phyloP scores from a whole-genome alignment of 37 sponge, comb jelly and placozoan species.

The Axinella damicornis region DNA sequence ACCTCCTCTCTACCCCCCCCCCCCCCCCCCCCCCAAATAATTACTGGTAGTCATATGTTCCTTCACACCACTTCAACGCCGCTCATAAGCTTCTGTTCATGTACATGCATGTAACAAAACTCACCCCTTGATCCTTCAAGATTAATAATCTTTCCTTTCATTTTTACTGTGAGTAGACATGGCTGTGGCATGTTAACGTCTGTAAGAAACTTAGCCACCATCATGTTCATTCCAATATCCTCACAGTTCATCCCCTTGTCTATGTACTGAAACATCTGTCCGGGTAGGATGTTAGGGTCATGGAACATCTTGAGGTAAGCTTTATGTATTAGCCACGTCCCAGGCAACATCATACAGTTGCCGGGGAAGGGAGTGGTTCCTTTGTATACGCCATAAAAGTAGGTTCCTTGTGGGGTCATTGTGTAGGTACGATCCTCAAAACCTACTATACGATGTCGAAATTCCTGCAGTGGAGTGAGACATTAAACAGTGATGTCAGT shows the following conservation, averaged over 20 bases:
- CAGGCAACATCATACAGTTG: background rate
- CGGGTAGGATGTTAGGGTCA: conserved; percentile 10
- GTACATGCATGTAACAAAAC: no score
- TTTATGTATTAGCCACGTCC: conserved; percentile 12
- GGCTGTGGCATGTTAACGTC: conserved; percentile 22
- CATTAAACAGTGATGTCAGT: no score
- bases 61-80: no score
- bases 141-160: background rate
- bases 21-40: no score
- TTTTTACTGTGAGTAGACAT: background rate
- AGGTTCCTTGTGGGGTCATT: background rate
- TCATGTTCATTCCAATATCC: conserved; percentile 24
- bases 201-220: conserved; percentile 35
- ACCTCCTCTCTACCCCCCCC: no score
- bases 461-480: conserved; percentile 3
- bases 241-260: conserved; percentile 44
- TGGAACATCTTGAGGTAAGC: conserved; percentile 44
- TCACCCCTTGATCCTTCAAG: conserved; percentile 5
- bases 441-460: conserved; percentile 30
- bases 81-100: no score
- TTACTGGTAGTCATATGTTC: no score
- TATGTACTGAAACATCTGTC: conserved; percentile 15
- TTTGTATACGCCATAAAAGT: background rate
- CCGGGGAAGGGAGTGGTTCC: background rate
- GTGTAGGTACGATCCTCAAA: conserved; percentile 31